phyloP scores from a whole-genome alignment of 2,888 invertebrate species.

The Drosophila suboccidentalis region DNA sequence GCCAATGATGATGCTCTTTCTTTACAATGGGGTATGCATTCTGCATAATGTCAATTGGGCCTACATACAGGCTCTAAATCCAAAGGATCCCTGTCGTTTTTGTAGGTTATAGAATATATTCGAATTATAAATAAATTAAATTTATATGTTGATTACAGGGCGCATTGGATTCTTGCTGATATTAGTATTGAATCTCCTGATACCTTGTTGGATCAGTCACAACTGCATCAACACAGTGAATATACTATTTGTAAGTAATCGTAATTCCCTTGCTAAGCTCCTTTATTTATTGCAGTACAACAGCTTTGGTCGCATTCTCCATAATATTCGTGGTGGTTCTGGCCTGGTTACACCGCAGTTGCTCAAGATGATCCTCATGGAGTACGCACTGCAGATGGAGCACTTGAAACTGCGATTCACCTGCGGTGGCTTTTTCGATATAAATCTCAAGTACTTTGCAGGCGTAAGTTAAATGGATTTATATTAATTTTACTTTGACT shows the following conservation, averaged over 20 bases:
- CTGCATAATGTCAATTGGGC: conserved; percentile 77
- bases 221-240: conserved; percentile 73
- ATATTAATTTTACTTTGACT: neutral
- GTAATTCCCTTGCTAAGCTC: no score
- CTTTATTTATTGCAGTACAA: conserved; percentile 62
- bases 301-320: conserved; percentile 64
- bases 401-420: conserved; percentile 79
- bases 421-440: conserved; percentile 80
- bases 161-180: conserved; percentile 50
- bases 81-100: conserved; percentile 44
- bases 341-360: conserved; percentile 1
- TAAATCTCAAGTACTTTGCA: conserved; percentile 79
- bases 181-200: conserved; percentile 55
- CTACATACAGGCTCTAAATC: conserved; percentile 48
- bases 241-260: no score
- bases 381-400: conserved; percentile 79
- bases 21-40: conserved; percentile 67
- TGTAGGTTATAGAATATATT: conserved; percentile 31
- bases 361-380: conserved; percentile 68
- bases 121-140: neutral
- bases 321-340: conserved; percentile 62
- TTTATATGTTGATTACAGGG: conserved; percentile 40
- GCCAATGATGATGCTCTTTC: conserved; percentile 66
- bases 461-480: conserved; percentile 55
- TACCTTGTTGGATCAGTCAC: conserved; percentile 75